Percentiles rank a stretch among this genome's conserved stretches.
Evolutionary conservation across 2,113 vertebrate species (phyloP).

Genomic region (Coryphaenoides rupestris): DNA sequence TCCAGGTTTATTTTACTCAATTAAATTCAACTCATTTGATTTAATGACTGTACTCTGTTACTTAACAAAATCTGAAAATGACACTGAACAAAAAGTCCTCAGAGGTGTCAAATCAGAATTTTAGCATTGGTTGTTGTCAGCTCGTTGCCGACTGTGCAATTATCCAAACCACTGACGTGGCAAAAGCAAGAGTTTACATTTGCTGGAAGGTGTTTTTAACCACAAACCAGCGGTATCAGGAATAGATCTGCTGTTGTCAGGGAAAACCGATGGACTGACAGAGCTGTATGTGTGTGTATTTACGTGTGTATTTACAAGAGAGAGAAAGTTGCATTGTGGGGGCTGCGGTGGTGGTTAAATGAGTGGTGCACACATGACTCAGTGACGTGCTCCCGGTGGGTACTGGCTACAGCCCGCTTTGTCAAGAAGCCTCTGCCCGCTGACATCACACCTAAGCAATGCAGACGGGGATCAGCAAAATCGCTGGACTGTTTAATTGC

Average conservation of each 20-base stretch:
- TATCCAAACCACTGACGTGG: too few species aligned
- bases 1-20: too few species aligned
- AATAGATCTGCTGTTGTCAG: background rate
- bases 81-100: too few species aligned
- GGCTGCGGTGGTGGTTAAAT: background rate
- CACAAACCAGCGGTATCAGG: background rate
- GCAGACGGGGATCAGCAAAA: background rate
- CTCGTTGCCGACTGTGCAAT: too few species aligned
- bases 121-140: too few species aligned
- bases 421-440: background rate
- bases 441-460: background rate
- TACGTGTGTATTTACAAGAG: background rate
- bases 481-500: conserved; percentile 1
- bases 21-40: too few species aligned
- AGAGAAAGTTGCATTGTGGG: background rate
- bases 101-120: too few species aligned
- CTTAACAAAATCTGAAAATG: too few species aligned
- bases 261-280: background rate
- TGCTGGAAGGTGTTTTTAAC: too few species aligned
- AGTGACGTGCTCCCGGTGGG: background rate
- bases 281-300: background rate
- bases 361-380: background rate
- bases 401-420: background rate
- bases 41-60: too few species aligned
- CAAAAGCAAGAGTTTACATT: too few species aligned